Evolutionary conservation across 2,113 vertebrate genomes (phyloP), one percentile per base, ranked within the genome.

Genomic region (Cephalopterus ornatus): DNA sequence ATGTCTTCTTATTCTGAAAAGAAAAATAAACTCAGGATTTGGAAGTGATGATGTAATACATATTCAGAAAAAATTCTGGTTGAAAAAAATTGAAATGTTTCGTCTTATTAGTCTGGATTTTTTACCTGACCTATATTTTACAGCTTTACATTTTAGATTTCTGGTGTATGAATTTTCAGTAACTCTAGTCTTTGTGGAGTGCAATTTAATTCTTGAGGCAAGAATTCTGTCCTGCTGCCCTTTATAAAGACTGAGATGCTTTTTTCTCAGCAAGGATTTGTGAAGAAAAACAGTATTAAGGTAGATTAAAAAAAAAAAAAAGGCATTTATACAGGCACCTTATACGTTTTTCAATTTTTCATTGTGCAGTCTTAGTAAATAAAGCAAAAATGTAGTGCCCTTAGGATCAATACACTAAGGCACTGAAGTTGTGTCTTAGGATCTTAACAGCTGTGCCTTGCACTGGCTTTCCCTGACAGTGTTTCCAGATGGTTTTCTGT

Each of bases 251-350:
- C 20, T 35, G 33, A 85, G 41, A 23, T 59, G 2, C 74, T 49
- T 95, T 88, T 89, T 90, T 33, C 20, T 46, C 28, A 72, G 22
- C 27, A 77, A 67, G 11, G n/a, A 58, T 77, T 66, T 84, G 10
- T 56, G 26, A 72, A 72, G 5, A 47, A 87, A 59, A 55, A 46
- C 27, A 72, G 22, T 63, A 27, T 21, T 12, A 78, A 8, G 3
- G 6, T 78, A 82, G 30, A 75, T 63, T 5, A 47, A 50, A 19
- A 65, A 58, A 49, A 30, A 30, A 9, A 44, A 46, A 30, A 70
- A 49, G 6, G 1, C 4, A 13, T 1, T 1, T 16, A 2, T 1
- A 30, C 9, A 59, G 16, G n/a, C 26, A 68, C 10, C 18, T 78
- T 62, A 33, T 21, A 46, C 18, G 6, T 44, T 32, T 62, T 78